Evolutionary conservation across 2,888 invertebrate species (phyloP), one percentile per base, ranked within the genome.

Genomic region (Drosophila tanythrix): DNA sequence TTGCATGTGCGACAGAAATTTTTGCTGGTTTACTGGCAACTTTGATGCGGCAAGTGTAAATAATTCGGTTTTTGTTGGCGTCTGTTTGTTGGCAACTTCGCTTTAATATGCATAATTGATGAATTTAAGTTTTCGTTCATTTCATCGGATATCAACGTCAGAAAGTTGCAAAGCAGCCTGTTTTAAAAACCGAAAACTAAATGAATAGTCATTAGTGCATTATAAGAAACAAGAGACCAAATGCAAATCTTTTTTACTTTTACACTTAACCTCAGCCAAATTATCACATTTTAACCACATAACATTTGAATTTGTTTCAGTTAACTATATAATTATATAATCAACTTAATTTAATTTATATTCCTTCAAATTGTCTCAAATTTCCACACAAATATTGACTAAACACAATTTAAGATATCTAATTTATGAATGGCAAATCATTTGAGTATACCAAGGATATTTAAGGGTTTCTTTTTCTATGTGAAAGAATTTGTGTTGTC

Each of bases 1-100:
- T 83, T 82, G 67, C 75, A 72, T 55, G 38, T 35, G 31, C 64
- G 53, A 31, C 50, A 18, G 31, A 58, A 27, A 51, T 50, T 40
- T 31, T 36, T 58, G 40, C 53, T 33, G 64, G 13, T 27, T 48
- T 40, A 29, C 21, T 31, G 27, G 7, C 35, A 76, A 71, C 52
- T 65, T 55, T 46, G 36, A 7, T 46, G 46, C 18, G 35, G 74
- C 40, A 13, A 33, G 38, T 38, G 50, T 43, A 70, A 53, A 66
- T 55, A 70, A 66, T 36, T 18, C 18, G 25, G 27, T 25, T 57
- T 56, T 57, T 56, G 35, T 33, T 69, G 43, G 43, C 27, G 15
- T 59, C 29, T 50, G 25, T 15, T 46, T 46, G 25, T 25, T 38
- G 27, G 57, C 40, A 48, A 55, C 18, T 40, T 43, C 7, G 46